Conservation (phyloP, 2,113 vertebrate species). For the Dinomys branickii region DNA sequence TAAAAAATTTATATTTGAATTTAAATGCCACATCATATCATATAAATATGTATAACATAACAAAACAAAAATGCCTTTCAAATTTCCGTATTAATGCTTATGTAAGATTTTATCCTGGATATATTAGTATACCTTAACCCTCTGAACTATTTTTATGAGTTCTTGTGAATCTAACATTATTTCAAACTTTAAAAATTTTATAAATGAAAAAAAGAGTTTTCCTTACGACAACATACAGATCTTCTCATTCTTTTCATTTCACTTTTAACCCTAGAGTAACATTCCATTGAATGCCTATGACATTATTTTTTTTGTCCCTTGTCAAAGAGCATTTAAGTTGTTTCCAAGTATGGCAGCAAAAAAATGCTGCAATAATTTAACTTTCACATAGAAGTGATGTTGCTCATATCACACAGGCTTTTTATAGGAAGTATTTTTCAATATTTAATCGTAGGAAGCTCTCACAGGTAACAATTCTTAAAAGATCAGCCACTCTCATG, state of each 20-base stretch:
- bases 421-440: not conserved
- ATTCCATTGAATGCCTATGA: not conserved
- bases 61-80: not conserved
- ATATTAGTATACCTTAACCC: not conserved
- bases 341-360: conserved; percentile 6
- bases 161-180: not conserved
- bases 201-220: not conserved
- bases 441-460: not conserved
- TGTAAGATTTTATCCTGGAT: not conserved
- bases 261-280: not conserved
- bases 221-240: not conserved
- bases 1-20: not conserved
- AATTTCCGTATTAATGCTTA: not conserved
- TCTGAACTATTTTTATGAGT: not conserved
- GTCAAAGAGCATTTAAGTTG: not conserved
- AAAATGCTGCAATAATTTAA: not conserved
- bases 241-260: not conserved
- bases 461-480: not conserved
- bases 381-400: not conserved
- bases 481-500: not conserved
- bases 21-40: not conserved
- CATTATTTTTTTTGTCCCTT: not conserved
- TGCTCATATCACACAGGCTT: not conserved
- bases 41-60: not conserved
- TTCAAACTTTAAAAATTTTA: not conserved